phyloP scores from a whole-genome alignment of 2,113 vertebrate genomes.

The Protobothrops flavoviridis region DNA sequence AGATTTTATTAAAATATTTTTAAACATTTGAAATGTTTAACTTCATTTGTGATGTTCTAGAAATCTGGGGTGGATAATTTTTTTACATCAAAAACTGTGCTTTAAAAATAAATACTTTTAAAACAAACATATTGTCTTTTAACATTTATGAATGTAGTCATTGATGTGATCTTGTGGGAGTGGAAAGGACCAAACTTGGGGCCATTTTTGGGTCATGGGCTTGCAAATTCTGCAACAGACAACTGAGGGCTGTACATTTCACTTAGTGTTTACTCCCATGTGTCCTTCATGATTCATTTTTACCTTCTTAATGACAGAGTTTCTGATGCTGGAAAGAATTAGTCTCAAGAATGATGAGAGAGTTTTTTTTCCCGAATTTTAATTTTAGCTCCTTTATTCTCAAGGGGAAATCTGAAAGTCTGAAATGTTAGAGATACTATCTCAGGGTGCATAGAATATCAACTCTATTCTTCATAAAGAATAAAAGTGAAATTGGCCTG shows the following conservation, averaged over 20 bases:
- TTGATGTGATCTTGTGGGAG: neutral
- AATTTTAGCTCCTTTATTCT: neutral
- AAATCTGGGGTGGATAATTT: neutral
- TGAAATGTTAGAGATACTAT: neutral
- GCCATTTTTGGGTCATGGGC: too few species aligned
- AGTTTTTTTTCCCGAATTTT: neutral
- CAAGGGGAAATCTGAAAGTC: neutral
- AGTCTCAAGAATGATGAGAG: neutral
- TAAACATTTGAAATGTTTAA: neutral
- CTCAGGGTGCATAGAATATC: neutral
- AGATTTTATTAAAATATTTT: conserved; percentile 18
- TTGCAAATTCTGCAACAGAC: neutral
- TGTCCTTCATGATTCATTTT: neutral
- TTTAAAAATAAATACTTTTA: neutral
- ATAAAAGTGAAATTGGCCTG: neutral
- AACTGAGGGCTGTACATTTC: neutral
- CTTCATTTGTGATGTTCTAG: neutral
- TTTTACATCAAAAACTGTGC: neutral
- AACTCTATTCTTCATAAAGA: neutral
- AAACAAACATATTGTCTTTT: neutral
- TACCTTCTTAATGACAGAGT: neutral
- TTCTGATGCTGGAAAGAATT: neutral
- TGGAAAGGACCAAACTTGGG: neutral
- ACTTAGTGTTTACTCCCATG: neutral
- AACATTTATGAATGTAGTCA: neutral